These are phyloP conservation scores for Drosophila bipectinata DNA, from an alignment of 1,140 invertebrate genomes.

Conservation along the genomic window DNA sequence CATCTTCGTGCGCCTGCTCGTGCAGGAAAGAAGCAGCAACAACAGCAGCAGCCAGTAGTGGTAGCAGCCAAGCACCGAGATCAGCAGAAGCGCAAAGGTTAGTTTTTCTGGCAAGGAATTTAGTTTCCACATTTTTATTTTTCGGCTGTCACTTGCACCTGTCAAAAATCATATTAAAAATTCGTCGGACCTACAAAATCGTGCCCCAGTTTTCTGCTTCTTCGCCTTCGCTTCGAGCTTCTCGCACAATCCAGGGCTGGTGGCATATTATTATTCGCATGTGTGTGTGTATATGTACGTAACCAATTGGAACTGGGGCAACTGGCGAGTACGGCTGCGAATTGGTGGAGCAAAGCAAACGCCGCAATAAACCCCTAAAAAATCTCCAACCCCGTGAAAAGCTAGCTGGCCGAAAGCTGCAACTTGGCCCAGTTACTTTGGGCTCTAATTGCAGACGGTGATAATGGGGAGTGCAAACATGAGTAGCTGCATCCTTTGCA, in stretches of 20 bases:
- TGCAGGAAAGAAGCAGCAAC: conserved; percentile 36
- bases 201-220: conserved; percentile 62
- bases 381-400: conserved; percentile 55
- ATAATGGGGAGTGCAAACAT: conserved; percentile 64
- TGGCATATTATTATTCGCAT: neutral
- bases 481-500: conserved; percentile 29
- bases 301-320: conserved; percentile 80
- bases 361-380: conserved; percentile 70
- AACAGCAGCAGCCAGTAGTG: conserved; percentile 13
- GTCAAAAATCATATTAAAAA: conserved; percentile 62
- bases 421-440: conserved; percentile 78
- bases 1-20: conserved; percentile 56
- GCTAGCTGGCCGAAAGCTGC: conserved; percentile 55
- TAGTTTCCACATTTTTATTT: neutral
- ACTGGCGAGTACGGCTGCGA: conserved; percentile 62
- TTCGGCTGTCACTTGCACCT: conserved; percentile 41
- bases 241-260: conserved; percentile 57
- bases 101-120: conserved; percentile 47
- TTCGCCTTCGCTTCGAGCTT: neutral
- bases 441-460: conserved; percentile 76
- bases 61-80: neutral
- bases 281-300: conserved; percentile 54
- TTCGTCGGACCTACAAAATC: conserved; percentile 34
- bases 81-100: conserved; percentile 56
- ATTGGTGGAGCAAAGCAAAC: conserved; percentile 77